Evolutionary conservation across 2,113 vertebrate species (phyloP).

Genomic region (Esox niger): DNA sequence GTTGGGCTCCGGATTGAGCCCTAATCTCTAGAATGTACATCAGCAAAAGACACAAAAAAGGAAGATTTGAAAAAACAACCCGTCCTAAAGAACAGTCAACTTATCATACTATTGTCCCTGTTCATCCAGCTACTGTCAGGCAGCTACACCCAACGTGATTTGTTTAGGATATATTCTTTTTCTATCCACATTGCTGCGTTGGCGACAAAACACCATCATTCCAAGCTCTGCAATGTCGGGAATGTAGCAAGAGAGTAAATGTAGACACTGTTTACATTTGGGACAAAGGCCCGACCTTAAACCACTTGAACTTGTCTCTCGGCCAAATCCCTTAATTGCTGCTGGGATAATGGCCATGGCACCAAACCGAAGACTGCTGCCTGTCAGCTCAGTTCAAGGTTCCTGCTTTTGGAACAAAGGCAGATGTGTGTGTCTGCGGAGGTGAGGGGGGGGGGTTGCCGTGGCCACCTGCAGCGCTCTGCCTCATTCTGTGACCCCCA

Average conservation of each 20-base stretch:
- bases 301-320: neutral
- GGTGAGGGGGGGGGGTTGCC: no score
- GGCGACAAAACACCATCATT: no score
- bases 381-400: neutral
- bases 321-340: neutral
- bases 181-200: no score
- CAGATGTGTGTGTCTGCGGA: slow-evolving; percentile 13
- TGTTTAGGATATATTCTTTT: no score
- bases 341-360: neutral
- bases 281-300: neutral
- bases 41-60: slow-evolving; percentile 12
- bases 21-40: neutral
- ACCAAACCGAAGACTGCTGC: neutral
- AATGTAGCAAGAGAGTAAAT: neutral
- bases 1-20: neutral
- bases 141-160: neutral
- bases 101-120: neutral
- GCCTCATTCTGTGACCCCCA: no score
- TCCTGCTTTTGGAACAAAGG: neutral
- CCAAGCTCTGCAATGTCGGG: no score
- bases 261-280: neutral
- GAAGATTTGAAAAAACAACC: neutral
- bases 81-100: no score
- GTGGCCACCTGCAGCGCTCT: no score
- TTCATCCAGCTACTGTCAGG: neutral